A percentile compares a stretch with the other conserved stretches of the same genome.
Conservation (phyloP, 2,797 vertebrate genomes). For the Babyrousa celebensis region DNA sequence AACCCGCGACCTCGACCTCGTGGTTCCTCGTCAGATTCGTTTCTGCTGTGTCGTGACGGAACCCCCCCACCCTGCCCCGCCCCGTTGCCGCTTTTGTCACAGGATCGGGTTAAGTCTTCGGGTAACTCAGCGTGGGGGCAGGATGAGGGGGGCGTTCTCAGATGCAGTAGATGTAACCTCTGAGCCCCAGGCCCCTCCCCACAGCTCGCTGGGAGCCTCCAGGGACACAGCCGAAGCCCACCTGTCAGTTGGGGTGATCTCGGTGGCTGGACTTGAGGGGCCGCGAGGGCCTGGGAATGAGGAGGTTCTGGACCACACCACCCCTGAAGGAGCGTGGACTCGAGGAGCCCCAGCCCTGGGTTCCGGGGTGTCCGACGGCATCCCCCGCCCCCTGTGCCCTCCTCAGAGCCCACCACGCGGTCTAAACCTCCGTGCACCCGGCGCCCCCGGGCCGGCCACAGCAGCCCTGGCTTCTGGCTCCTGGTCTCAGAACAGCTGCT, state of each 20-base stretch:
- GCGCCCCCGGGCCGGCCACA: not conserved
- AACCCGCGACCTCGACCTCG: too few relatives aligned
- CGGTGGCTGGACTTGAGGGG: not conserved
- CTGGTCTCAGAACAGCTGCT: slow-evolving; percentile 60
- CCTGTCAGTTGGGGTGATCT: too few relatives aligned
- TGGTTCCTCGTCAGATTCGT: too few relatives aligned
- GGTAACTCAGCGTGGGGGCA: not conserved
- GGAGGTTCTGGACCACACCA: rapidly evolving
- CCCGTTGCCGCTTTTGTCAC: not conserved
- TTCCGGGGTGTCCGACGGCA: not conserved
- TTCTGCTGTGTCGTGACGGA: too few relatives aligned
- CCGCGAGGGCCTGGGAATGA: not conserved
- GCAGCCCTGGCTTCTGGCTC: not conserved
- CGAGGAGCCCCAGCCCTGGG: not conserved
- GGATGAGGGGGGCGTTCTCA: too few relatives aligned
- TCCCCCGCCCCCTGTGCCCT: not conserved
- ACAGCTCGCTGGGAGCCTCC: not conserved
- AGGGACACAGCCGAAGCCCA: not conserved
- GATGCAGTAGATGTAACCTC: not conserved
- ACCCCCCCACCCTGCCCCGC: not conserved
- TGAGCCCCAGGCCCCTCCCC: not conserved
- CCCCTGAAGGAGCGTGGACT: rapidly evolving
- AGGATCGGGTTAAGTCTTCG: not conserved
- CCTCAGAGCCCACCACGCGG: not conserved
- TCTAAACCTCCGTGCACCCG: not conserved